Evolutionary conservation across 2,113 vertebrate species (phyloP).

Genomic region (Sclerurus mexicanus): DNA sequence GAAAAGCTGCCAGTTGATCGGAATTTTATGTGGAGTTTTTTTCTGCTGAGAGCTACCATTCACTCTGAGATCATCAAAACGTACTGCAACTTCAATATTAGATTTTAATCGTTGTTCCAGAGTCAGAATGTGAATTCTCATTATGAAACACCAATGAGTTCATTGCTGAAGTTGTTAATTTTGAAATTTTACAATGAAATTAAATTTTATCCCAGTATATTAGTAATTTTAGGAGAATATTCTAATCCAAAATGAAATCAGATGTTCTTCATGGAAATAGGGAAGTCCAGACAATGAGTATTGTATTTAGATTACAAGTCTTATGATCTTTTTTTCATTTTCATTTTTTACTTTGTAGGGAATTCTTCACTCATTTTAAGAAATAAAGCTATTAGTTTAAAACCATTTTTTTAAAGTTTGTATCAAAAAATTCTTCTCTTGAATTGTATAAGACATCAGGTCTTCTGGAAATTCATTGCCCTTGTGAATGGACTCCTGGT

Average conservation of each 20-base stretch:
- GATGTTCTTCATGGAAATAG: slow-evolving; percentile 53
- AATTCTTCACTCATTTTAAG: slow-evolving; percentile 10
- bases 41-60: slow-evolving; percentile 42
- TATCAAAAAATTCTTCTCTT: slow-evolving; percentile 40
- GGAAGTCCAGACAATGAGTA: slow-evolving; percentile 51
- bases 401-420: background rate
- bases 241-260: slow-evolving; percentile 70
- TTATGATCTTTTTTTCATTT: slow-evolving; percentile 11
- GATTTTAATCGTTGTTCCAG: background rate
- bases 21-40: slow-evolving; percentile 21
- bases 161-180: background rate
- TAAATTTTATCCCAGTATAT: slow-evolving; percentile 6
- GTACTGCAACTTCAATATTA: background rate
- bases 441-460: background rate
- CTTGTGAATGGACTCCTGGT: background rate
- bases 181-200: slow-evolving; percentile 42
- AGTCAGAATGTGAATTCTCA: background rate
- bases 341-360: slow-evolving; percentile 31
- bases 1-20: slow-evolving; percentile 6
- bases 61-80: slow-evolving; percentile 42
- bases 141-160: background rate
- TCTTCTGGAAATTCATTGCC: slow-evolving; percentile 24
- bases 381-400: background rate
- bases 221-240: slow-evolving; percentile 61
- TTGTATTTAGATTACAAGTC: slow-evolving; percentile 39